Percentiles rank a stretch among this genome's conserved stretches.
These are phyloP conservation scores for Phalanger gymnotis DNA, from an alignment of 2,797 vertebrate species.

Conservation along the genomic window DNA sequence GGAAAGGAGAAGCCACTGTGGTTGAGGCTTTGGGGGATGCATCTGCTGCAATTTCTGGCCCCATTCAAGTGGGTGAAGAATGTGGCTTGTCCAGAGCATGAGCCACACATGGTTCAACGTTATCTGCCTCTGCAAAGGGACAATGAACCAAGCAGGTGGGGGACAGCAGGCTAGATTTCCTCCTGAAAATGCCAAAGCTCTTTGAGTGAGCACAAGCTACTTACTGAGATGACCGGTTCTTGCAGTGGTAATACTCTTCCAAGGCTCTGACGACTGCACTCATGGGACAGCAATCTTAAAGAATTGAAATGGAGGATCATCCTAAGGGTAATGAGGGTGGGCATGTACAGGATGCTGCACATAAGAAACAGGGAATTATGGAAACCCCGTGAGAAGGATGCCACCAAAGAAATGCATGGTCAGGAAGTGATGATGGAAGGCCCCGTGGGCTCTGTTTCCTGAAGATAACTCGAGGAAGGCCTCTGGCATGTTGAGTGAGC, in stretches of 20 bases:
- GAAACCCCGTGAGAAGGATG: neutral
- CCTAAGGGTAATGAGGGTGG: neutral
- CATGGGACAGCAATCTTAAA: too few species aligned
- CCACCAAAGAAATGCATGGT: neutral
- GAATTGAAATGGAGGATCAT: neutral
- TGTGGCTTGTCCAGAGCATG: neutral
- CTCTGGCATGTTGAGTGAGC: neutral
- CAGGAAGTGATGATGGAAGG: too few species aligned
- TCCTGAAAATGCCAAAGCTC: neutral
- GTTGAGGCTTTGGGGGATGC: neutral
- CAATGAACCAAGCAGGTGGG: neutral
- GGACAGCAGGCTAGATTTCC: neutral
- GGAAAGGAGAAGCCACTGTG: neutral
- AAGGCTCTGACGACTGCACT: neutral
- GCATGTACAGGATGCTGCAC: too few species aligned
- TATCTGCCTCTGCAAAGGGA: neutral
- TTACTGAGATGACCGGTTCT: neutral
- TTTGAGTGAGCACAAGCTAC: neutral
- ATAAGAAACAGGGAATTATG: neutral
- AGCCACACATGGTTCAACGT: accelerated
- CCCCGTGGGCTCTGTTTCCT: neutral
- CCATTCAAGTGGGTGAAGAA: neutral
- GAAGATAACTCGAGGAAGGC: neutral
- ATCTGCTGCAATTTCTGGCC: neutral
- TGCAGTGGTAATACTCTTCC: neutral